These are phyloP conservation scores for Isaurus tuberculatus DNA, from an alignment of 92 coral and sea anemone genomes.

Conservation along the genomic window DNA sequence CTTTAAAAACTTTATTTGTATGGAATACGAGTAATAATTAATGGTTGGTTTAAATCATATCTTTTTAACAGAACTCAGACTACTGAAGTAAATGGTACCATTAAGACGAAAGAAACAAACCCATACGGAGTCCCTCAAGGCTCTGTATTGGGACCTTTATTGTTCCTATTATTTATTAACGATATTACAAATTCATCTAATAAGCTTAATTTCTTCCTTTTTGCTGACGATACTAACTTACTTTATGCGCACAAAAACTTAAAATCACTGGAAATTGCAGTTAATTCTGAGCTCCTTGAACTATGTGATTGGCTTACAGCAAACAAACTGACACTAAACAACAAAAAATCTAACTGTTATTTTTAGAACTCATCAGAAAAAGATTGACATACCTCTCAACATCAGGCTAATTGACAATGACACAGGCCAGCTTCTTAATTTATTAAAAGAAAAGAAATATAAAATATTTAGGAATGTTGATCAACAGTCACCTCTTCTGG, in stretches of 20 bases:
- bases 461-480: conserved; percentile 47
- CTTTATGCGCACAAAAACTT: conserved; percentile 18
- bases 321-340: too few relatives aligned
- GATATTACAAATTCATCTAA: too few relatives aligned
- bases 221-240: conserved; percentile 45
- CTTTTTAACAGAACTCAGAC: conserved; percentile 41
- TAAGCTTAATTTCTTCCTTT: too few relatives aligned
- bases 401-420: conserved; percentile 31
- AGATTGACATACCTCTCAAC: conserved; percentile 9
- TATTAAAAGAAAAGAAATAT: conserved; percentile 31
- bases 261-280: too few relatives aligned
- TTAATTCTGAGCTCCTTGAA: conserved; percentile 14
- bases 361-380: conserved; percentile 12
- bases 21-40: conserved; percentile 46
- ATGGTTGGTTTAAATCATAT: conserved; percentile 45
- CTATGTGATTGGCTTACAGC: conserved; percentile 22
- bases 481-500: conserved; percentile 53
- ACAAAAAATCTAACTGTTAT: conserved; percentile 24
- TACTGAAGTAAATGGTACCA: conserved; percentile 34
- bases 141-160: conserved; percentile 42
- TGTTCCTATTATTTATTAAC: conserved; percentile 40
- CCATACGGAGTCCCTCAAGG: conserved; percentile 55
- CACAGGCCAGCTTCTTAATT: conserved; percentile 23
- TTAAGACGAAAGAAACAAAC: too few relatives aligned
- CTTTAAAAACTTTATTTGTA: conserved; percentile 45